Evolutionary conservation across 1,140 invertebrate genomes (phyloP), one percentile per base, ranked within the genome.

Genomic region (Phymorhynchus buccinoides): DNA sequence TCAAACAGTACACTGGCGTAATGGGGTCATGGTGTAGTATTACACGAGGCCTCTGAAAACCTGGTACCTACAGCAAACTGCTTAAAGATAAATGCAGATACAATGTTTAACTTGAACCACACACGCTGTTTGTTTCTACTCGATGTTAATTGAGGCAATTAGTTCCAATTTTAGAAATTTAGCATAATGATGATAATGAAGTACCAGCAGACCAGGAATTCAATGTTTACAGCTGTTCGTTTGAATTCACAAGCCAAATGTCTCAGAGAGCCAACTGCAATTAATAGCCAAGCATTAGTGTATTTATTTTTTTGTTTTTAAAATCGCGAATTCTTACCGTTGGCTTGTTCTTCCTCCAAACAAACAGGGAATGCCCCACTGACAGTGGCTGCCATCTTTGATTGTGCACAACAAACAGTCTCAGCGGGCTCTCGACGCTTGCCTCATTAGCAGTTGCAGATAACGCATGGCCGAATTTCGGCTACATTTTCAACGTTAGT

Each of bases 311-410:
- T 42, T 27, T n/a, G 12, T 71, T 14, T 3, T n/a, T 42, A 44
- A 27, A 68, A 7, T 3, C 66, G 37, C 4, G 30, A 41, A 73
- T 86, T 85, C 77, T 87, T 87, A 87, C 86, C 79, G 71, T 71
- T 81, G 62, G 84, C 83, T 85, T 82, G 84, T 66, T 87, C 84
- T 86, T 86, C 84, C 48, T 88, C 87, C 80, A 88, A 86, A 88
- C 84, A 86, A 88, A 87, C 88, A 86, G 88, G 83, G 85, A 84
- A 86, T 89, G 86, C 77, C 86, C 88, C 88, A 84, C 86, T 84
- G 86, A 86, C 75, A 84, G 85, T 41, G 81, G 81, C 86, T 86
- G 86, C 88, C 88, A 89, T 89, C 88, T 89, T 89, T 87, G 88
- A 89, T 89, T 86, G 83, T 86, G 85, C 86, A 86, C 87, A 86